Percentiles rank a stretch among this genome's conserved stretches.
These are phyloP conservation scores for Cerastis leucographa DNA, from an alignment of 2,888 invertebrate species.

Conservation along the genomic window DNA sequence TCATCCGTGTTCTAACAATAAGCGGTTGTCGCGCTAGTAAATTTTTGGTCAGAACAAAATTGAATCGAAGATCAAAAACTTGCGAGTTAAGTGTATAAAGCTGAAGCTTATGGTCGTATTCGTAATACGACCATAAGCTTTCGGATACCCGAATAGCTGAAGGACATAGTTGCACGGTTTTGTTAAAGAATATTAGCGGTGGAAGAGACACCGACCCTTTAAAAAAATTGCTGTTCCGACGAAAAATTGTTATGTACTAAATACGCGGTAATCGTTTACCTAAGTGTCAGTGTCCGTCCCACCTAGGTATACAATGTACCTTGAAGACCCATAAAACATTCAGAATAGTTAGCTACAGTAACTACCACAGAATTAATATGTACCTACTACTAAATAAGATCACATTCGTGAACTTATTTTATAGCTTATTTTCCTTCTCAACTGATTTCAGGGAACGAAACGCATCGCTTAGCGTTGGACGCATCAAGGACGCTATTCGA, in stretches of 20 bases:
- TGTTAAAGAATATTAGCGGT: background rate
- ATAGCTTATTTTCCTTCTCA: background rate
- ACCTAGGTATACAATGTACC: background rate
- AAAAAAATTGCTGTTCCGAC: too few species aligned
- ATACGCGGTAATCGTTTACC: too few species aligned
- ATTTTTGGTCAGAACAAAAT: background rate
- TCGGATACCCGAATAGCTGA: background rate
- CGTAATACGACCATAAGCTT: background rate
- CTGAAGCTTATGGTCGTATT: too few species aligned
- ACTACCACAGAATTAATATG: background rate
- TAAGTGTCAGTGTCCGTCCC: too few species aligned
- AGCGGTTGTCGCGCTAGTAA: background rate
- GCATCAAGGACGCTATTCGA: constrained; percentile 80
- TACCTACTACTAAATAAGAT: too few species aligned
- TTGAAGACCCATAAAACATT: background rate
- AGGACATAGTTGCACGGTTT: constrained; percentile 18
- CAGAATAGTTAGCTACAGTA: background rate
- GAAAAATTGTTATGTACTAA: too few species aligned
- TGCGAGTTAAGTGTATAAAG: background rate
- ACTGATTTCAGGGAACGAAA: constrained; percentile 76
- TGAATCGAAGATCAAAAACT: background rate
- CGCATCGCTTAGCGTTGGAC: constrained; percentile 79
- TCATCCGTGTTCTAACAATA: background rate
- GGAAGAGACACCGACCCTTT: too few species aligned
- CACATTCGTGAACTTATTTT: background rate